Base-by-base conservation (phyloP, 2,888 invertebrate genomes). In the Xylota sylvarum region DNA sequence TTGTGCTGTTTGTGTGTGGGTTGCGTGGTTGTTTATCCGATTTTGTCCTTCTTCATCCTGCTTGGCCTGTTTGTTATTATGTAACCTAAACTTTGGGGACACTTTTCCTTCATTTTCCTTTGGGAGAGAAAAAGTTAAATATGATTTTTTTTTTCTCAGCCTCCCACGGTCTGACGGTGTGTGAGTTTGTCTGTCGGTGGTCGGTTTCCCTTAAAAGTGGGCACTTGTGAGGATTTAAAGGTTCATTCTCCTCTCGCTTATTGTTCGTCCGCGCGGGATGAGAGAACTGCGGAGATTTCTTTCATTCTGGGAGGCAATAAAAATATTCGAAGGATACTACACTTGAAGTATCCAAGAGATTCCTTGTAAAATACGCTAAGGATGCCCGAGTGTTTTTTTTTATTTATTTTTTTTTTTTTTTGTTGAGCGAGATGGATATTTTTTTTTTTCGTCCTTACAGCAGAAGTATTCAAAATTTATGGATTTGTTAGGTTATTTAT, bases 1-100 rank as follows among this genome's bases (percentile, higher is more conserved):
- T 40, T 35, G n/a, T n/a, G 70, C 27, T 46, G 76, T 46, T 43
- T 64, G 50, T 60, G 37, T 19, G 70, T 37, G 50, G 35, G 37
- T 72, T 65, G 76, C 60, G 81, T 70, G 67, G 77, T 81, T 86
- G 81, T 81, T 85, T 85, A 85, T 85, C 65, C 81, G 76, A 60
- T 72, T 81, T 74, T 58, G 76, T 81, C 65, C 78, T 50, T 69
- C 48, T 32, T 37, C 12, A 43, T 19, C 52, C 50, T 32, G 43
- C 43, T 19, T 37, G 65, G 56, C 65, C 65, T 76, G 70, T 80
- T 85, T 85, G 80, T 76, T 77, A 85, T 86, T 86, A 86, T 86
- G 65, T 86, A 86, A 82, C 77, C 62, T 72, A 73, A 82, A 40
- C 77, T 82, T 77, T 67, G 56, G 56, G 82, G 86, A 73, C 72